Base-by-base conservation (phyloP, 2,888 invertebrate species). In the Dorcus hopei region DNA sequence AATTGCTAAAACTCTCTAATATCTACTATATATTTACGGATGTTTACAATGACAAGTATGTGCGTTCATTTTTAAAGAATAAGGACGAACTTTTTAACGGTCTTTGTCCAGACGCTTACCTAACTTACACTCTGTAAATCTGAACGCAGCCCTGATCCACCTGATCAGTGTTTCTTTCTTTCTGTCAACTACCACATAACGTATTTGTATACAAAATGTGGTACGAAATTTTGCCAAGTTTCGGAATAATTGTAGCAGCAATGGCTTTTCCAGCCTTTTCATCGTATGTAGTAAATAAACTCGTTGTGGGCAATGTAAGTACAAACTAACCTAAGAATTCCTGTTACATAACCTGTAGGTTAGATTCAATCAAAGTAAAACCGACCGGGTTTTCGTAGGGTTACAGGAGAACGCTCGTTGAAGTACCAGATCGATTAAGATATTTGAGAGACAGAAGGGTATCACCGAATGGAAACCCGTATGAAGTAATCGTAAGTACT, bases 211-310 rank as follows among this genome's bases (percentile, higher is more conserved):
- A 19, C 38, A 76, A 68, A 74, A 89, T 89, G 88, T 89, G 88
- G 89, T 88, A 85, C 77, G 88, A 89, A 84, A 83, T 88, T 74
- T 70, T 88, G 68, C 88, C 88, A 9, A 81, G 84, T 68, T 82
- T 83, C 62, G 80, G 79, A 62, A 85, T 88, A 62, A 83, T 88
- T 53, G 78, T 82, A 47, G 84, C 80, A 41, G 84, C 80, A 2
- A 54, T 88, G 64, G 82, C 84, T 11, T 66, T 87, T 57, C 89
- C 89, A 9, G 84, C 85, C 64, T 84, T 81, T 75, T 81, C 81
- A 2, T 80, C 85, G 43, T 87, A 87, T 72, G 83, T 85, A 68
- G 64, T 86, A 62, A 84, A 88, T 75, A 86, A 87, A 73, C 71
- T 85, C 61, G 68, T 74, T 5, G 61, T 85, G 62, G 87, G 86